Percentiles rank a stretch among this genome's conserved stretches.
phyloP scores from a whole-genome alignment of 1,140 invertebrate genomes.

The Drosophila busckii region DNA sequence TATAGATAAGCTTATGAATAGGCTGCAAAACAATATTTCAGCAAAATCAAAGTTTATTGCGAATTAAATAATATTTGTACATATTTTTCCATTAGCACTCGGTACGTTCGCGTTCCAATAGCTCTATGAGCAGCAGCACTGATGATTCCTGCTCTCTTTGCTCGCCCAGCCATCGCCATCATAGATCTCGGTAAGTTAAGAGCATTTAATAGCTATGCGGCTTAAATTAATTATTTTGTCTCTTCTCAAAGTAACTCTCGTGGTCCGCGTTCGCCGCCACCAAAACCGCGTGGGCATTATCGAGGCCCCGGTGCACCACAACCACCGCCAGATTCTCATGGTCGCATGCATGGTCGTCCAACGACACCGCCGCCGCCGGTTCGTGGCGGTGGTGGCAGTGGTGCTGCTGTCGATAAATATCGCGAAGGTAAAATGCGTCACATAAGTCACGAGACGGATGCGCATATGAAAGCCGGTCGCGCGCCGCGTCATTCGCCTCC shows the following conservation, averaged over 20 bases:
- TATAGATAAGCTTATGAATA: no score
- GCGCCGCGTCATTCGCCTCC: constrained; percentile 68
- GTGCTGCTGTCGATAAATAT: constrained; percentile 62
- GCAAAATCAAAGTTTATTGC: no score
- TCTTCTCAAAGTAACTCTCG: constrained; percentile 40
- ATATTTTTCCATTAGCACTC: constrained; percentile 41
- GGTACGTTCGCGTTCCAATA: constrained; percentile 82
- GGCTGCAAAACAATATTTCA: no score
- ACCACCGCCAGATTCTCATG: constrained; percentile 62
- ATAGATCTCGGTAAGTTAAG: constrained; percentile 70
- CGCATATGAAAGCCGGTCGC: constrained; percentile 61
- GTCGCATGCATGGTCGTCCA: constrained; percentile 65
- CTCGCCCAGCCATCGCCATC: constrained; percentile 74
- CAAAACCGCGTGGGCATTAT: constrained; percentile 72
- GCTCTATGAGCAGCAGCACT: constrained; percentile 88
- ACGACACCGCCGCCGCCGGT: constrained; percentile 59
- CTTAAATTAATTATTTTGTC: not conserved
- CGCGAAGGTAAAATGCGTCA: constrained; percentile 65
- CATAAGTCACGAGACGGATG: constrained; percentile 58
- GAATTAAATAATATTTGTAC: not conserved
- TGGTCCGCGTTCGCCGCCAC: constrained; percentile 72
- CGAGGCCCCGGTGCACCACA: constrained; percentile 51
- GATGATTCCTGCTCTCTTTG: constrained; percentile 90
- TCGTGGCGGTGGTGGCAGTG: constrained; percentile 34
- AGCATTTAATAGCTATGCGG: not conserved